These are phyloP conservation scores for Pavo muticus DNA, from an alignment of 2,113 vertebrate species.

Conservation along the genomic window DNA sequence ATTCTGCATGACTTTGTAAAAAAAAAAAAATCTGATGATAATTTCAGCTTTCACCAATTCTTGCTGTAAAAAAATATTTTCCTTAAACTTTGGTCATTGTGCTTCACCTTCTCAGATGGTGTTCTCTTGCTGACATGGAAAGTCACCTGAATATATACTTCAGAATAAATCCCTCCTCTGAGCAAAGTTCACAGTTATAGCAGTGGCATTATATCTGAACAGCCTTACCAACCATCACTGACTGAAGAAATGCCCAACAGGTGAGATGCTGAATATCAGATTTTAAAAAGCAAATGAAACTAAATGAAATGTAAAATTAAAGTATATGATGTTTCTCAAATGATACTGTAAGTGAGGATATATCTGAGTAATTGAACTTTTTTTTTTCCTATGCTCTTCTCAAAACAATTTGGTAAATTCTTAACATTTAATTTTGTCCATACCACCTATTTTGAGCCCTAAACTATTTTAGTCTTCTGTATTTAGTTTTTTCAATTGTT, in stretches of 20 bases:
- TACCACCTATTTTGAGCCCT: background rate
- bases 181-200: background rate
- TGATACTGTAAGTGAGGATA: background rate
- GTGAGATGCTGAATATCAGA: background rate
- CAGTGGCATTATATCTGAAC: background rate
- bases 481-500: background rate
- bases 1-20: background rate
- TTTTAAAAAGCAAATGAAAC: background rate
- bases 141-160: background rate
- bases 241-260: background rate
- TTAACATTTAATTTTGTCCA: background rate
- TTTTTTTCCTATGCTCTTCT: background rate
- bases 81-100: background rate
- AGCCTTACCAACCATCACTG: background rate
- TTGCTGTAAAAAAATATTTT: background rate
- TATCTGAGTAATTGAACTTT: background rate
- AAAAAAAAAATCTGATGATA: background rate
- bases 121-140: background rate
- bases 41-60: background rate
- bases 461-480: background rate
- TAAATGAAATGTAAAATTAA: background rate
- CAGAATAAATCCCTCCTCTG: background rate
- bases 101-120: background rate
- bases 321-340: background rate
- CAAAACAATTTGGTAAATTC: background rate